Conservation (phyloP, 2,113 vertebrate species). For the Brevimyrus niger region DNA sequence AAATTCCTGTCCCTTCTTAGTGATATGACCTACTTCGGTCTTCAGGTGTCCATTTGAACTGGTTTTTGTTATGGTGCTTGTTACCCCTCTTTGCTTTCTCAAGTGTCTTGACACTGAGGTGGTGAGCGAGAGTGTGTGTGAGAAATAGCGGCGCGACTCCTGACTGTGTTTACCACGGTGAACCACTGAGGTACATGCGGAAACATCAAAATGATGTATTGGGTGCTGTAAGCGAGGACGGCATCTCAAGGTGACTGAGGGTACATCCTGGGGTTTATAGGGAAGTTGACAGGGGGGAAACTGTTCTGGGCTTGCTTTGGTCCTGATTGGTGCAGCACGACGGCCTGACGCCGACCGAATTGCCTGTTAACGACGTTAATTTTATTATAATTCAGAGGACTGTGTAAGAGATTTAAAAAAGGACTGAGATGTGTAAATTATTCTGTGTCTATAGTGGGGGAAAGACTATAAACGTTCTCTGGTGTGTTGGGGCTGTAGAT, state of each 20-base stretch:
- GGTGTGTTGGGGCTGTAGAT: background rate
- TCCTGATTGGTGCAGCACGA: background rate
- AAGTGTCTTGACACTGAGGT: background rate
- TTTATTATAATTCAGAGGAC: background rate
- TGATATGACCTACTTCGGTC: background rate
- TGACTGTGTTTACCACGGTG: background rate
- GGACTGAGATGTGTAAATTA: background rate
- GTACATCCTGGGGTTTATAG: constrained; percentile 63
- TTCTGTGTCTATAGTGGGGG: background rate
- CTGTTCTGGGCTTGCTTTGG: background rate
- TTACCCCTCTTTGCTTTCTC: background rate
- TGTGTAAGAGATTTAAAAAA: constrained; percentile 4
- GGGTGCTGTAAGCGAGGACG: constrained; percentile 53
- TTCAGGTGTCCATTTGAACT: background rate
- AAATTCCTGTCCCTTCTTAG: background rate
- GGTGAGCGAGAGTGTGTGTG: background rate
- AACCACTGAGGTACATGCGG: constrained; percentile 37
- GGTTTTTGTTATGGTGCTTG: background rate
- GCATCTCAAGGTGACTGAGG: constrained; percentile 79
- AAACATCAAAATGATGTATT: constrained; percentile 78
- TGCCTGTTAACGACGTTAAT: background rate
- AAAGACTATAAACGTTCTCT: background rate
- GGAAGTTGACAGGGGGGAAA: background rate
- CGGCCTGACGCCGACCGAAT: background rate
- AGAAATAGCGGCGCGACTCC: background rate